Conservation (phyloP, 1,140 invertebrate genomes). For the Macrobrachium nipponense region DNA sequence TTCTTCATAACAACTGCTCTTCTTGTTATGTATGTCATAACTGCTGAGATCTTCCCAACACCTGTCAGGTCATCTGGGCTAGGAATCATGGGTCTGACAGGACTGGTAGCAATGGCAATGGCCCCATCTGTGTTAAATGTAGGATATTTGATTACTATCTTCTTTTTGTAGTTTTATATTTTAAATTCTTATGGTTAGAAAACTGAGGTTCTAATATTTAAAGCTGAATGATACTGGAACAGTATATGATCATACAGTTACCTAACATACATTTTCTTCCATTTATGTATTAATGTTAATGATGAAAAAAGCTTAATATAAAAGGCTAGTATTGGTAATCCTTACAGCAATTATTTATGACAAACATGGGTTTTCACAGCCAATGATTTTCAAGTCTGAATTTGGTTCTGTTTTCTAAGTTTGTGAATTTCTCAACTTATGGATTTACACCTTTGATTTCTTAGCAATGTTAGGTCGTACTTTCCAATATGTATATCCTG, state of each 20-base stretch:
- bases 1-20: constrained; percentile 3
- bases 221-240: neutral
- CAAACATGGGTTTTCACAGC: no score
- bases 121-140: constrained; percentile 20
- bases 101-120: neutral
- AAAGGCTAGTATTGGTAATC: no score
- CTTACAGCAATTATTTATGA: no score
- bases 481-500: no score
- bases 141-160: neutral
- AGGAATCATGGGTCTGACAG: neutral
- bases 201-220: no score
- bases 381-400: no score
- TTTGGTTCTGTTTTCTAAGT: no score
- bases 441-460: no score
- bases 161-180: neutral
- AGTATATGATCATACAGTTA: neutral
- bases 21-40: constrained; percentile 1
- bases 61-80: constrained; percentile 17
- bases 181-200: neutral
- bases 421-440: no score
- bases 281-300: no score
- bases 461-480: neutral
- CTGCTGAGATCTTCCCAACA: constrained; percentile 18
- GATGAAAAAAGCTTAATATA: no score
- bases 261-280: no score